Evolutionary conservation across 2,888 invertebrate genomes (phyloP).

Genomic region (Pseudococcus viburni): DNA sequence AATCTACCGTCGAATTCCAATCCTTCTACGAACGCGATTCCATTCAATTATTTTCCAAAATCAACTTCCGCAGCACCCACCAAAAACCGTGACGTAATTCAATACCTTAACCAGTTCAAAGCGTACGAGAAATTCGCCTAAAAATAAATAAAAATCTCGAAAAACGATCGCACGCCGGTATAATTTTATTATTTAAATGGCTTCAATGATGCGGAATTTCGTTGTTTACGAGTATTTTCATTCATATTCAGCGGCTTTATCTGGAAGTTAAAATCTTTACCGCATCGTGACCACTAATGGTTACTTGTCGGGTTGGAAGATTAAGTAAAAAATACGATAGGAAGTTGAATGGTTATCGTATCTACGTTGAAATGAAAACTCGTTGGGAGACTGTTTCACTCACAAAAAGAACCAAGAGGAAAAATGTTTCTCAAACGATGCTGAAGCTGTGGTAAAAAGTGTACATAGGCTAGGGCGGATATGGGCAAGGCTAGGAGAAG

Average conservation of each 20-base stretch:
- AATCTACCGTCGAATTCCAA: too few species aligned
- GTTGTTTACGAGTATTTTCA: slow-evolving; percentile 56
- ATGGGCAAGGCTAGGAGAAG: neutral
- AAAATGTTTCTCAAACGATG: neutral
- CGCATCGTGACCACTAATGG: slow-evolving; percentile 51
- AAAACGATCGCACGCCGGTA: slow-evolving; percentile 24
- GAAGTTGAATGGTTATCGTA: slow-evolving; percentile 18
- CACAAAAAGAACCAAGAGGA: neutral
- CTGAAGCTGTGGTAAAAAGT: neutral
- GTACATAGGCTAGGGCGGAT: neutral
- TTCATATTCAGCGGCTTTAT: slow-evolving; percentile 55
- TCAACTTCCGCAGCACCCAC: neutral
- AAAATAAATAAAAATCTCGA: slow-evolving; percentile 3
- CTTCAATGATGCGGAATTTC: slow-evolving; percentile 53
- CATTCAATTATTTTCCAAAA: too few species aligned
- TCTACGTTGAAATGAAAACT: slow-evolving; percentile 37
- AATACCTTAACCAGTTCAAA: neutral
- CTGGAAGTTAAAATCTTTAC: slow-evolving; percentile 40
- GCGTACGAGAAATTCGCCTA: neutral
- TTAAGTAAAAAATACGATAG: slow-evolving; percentile 54
- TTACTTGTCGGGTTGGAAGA: slow-evolving; percentile 50
- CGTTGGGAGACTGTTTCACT: slow-evolving; percentile 26
- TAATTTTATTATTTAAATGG: slow-evolving; percentile 50
- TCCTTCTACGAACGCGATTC: too few species aligned
- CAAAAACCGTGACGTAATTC: neutral